These are phyloP conservation scores for Fulica atra DNA, from an alignment of 2,113 vertebrate species.

Conservation along the genomic window DNA sequence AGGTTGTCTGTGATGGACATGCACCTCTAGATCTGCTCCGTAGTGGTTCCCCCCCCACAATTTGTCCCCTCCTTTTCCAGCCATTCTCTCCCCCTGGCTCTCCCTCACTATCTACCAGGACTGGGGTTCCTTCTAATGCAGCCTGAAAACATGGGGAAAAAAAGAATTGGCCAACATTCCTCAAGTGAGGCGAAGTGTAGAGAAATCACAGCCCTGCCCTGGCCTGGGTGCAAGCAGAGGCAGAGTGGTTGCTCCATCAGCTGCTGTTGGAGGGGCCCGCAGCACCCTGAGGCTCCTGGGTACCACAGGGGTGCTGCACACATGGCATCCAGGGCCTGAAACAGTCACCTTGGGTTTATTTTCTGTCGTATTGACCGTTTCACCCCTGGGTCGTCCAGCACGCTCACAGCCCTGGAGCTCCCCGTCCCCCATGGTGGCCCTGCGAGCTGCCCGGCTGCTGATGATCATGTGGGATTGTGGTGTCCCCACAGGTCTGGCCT, in stretches of 20 bases:
- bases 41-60: background rate
- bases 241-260: background rate
- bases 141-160: background rate
- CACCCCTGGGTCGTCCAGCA: background rate
- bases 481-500: constrained; percentile 84
- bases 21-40: accelerated
- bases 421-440: accelerated
- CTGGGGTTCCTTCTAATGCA: background rate
- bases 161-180: background rate
- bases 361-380: background rate
- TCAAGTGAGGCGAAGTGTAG: background rate
- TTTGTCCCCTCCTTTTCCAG: background rate
- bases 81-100: background rate
- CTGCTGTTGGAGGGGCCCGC: background rate
- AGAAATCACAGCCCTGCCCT: background rate
- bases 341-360: background rate
- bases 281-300: accelerated
- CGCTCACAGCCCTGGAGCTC: background rate
- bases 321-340: background rate
- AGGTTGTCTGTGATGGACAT: background rate
- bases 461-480: background rate
- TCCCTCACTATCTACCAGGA: background rate
- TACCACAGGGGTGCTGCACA: background rate
- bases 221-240: background rate
- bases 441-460: background rate